These are phyloP conservation scores for Bellardia pandia DNA, from an alignment of 2,888 invertebrate genomes.

Conservation along the genomic window DNA sequence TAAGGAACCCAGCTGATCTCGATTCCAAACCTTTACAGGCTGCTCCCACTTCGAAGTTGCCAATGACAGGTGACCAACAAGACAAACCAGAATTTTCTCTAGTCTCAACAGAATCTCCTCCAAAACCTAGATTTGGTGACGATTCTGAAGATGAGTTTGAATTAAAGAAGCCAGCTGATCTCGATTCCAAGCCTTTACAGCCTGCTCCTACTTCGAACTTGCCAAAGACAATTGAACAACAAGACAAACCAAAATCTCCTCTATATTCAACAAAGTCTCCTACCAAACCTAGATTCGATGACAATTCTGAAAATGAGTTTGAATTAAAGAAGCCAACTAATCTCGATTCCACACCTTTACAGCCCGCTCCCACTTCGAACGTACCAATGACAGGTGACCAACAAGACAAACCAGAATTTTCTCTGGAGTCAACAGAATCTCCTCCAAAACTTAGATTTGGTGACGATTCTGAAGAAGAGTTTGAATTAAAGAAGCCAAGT, in stretches of 20 bases:
- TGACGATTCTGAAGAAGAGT: conserved; percentile 5
- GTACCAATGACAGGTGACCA: background rate
- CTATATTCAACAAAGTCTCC: background rate
- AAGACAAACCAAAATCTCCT: no score
- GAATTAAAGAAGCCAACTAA: background rate
- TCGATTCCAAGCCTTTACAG: background rate
- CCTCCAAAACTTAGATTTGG: background rate
- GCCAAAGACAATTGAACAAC: background rate
- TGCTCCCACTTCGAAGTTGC: background rate
- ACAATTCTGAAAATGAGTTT: background rate
- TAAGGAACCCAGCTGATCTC: background rate
- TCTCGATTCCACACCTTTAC: background rate
- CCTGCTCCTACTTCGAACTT: background rate
- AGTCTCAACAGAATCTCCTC: background rate
- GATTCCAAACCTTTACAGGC: background rate
- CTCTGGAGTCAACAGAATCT: conserved; percentile 1
- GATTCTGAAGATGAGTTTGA: no score
- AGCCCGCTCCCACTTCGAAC: background rate
- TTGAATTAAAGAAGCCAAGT: background rate
- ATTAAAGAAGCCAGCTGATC: no score
- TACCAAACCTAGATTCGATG: background rate
- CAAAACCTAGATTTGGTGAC: no score
- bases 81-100: no score
- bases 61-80: no score
- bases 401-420: conserved; percentile 4